Conservation (phyloP, 2,113 vertebrate genomes). For the Orcinus orca region DNA sequence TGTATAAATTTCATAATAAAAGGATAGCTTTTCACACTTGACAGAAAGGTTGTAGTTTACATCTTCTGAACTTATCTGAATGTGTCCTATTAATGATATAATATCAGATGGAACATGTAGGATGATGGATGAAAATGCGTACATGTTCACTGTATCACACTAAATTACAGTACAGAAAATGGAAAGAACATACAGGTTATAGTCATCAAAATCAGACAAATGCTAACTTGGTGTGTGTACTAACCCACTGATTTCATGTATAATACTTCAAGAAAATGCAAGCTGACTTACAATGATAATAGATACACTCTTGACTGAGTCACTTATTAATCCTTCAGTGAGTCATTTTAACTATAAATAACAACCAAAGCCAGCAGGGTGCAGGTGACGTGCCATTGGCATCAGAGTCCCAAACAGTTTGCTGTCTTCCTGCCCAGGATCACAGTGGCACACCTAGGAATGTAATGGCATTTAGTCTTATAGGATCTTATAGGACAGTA, state of each 20-base stretch:
- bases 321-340: background rate
- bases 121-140: background rate
- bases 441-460: background rate
- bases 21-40: background rate
- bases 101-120: background rate
- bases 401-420: background rate
- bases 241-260: background rate
- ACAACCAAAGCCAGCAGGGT: background rate
- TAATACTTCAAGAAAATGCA: background rate
- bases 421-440: background rate
- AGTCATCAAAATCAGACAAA: background rate
- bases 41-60: background rate
- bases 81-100: background rate
- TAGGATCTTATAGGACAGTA: background rate
- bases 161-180: background rate
- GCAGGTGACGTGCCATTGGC: no score
- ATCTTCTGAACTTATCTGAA: background rate
- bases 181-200: background rate
- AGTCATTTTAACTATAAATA: background rate
- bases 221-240: background rate
- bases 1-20: background rate
- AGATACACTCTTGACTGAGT: background rate
- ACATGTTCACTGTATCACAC: background rate
- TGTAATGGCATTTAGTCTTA: background rate
- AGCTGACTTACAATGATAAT: background rate